Conservation (phyloP, 2,888 invertebrate species). For the Coenonympha glycerion region DNA sequence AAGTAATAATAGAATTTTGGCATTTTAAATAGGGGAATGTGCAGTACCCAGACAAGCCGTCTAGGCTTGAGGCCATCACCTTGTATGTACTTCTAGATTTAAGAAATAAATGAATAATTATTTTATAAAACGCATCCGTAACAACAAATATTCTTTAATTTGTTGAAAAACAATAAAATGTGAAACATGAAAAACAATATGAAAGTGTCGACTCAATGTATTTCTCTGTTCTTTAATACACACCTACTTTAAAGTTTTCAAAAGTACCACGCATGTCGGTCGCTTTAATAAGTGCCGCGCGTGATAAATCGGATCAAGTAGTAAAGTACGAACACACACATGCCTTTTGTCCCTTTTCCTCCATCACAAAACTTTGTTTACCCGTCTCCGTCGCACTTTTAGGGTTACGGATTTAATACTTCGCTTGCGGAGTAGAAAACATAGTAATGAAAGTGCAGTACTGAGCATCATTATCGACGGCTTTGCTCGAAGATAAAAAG, state of each 20-base stretch:
- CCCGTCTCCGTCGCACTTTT: slow-evolving; percentile 39
- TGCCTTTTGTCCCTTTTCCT: slow-evolving; percentile 40
- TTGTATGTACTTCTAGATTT: too few species aligned
- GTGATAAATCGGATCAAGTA: slow-evolving; percentile 72
- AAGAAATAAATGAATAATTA: too few species aligned
- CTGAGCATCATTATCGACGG: slow-evolving; percentile 66
- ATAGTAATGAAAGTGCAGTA: slow-evolving; percentile 67
- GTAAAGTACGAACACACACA: slow-evolving; percentile 54
- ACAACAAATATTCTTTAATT: too few species aligned
- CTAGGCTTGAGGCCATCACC: too few species aligned
- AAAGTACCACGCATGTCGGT: slow-evolving; percentile 61
- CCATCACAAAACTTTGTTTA: slow-evolving; percentile 30
- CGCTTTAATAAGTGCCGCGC: slow-evolving; percentile 69
- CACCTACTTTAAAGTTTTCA: slow-evolving; percentile 51
- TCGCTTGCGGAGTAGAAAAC: slow-evolving; percentile 56
- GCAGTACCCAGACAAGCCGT: too few species aligned
- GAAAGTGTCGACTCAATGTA: slow-evolving; percentile 38
- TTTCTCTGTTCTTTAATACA: slow-evolving; percentile 35
- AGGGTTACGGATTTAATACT: slow-evolving; percentile 51
- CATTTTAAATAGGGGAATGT: too few species aligned
- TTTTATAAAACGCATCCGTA: too few species aligned
- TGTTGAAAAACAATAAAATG: too few species aligned
- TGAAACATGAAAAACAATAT: neutral
- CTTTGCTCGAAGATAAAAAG: slow-evolving; percentile 61
- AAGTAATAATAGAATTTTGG: too few species aligned